Base-by-base conservation (phyloP, 2,113 vertebrate species). In the Hippocampus zosterae region DNA sequence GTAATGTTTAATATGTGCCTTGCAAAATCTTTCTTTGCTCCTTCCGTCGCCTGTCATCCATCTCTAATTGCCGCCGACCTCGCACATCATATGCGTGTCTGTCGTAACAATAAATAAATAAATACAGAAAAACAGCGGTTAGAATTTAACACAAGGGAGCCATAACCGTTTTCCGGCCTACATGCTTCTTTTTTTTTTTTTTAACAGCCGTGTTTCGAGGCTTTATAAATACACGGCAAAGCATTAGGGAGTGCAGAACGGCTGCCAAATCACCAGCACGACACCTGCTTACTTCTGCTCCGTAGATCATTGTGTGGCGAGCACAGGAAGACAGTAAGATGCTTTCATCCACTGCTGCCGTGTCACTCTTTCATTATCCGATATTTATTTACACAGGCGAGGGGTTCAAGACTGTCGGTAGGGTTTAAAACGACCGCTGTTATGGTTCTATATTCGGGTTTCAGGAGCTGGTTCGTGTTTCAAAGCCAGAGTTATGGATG, bases 181-280 rank as follows among this genome's bases (percentile, higher is more conserved):
- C 88, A 85, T 86, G 83, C 71, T 77, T 88, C 90, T 89, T 91
- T 90, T 88, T 88, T 91, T 89, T 91, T 90, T 88, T 37, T 37
- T 44, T 37, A 6, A 89, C 84, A 80, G 86, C 81, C 52, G 60
- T 82, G 84, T 90, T 90, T 90, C 89, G 84, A 87, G 78, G 76
- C 82, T 78, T 85, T 82, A 79, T 90, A 88, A 90, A 90, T 87
- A 89, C 76, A 80, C 72, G 77, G 85, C 81, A 83, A 85, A 84
- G 78, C 80, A 81, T 81, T 80, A 71, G 83, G 75, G 79, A 65
- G 71, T 71, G 65, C 63, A 42, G 65, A 74, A 57, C 4, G 21
- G 29, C 63, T 63, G 61, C 60, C 73, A 71, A 81, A 71, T 69
- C 65, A 5, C 48, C 73, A 71, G 76, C 64, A 37, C 75, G 75